phyloP scores from a whole-genome alignment of 2,113 vertebrate genomes.

The Ictalurus furcatus region DNA sequence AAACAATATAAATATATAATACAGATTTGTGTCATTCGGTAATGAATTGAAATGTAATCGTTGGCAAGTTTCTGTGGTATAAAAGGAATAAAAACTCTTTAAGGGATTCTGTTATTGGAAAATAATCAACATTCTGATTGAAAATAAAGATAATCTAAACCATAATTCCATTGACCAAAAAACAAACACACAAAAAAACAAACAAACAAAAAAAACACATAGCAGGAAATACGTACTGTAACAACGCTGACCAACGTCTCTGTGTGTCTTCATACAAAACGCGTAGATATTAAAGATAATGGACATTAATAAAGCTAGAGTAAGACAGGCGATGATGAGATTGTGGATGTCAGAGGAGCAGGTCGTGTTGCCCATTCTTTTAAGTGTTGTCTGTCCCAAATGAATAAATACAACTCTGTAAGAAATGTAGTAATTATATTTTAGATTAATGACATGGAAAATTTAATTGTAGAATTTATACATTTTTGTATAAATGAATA shows the following conservation, averaged over 20 bases:
- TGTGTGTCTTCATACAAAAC: not conserved
- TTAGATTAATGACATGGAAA: no score
- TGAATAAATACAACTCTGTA: no score
- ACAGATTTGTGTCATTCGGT: not conserved
- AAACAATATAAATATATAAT: not conserved
- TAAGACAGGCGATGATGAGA: not conserved
- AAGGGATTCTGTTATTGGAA: not conserved
- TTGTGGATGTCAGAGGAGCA: not conserved
- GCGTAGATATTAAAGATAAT: slow-evolving; percentile 7
- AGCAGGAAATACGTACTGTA: not conserved
- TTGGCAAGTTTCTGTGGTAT: no score
- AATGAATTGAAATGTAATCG: no score
- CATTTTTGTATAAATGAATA: no score
- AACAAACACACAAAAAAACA: no score
- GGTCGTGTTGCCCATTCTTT: not conserved
- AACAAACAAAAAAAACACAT: no score
- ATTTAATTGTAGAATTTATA: no score
- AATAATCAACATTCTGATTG: no score
- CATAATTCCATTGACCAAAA: not conserved
- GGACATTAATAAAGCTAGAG: slow-evolving; percentile 9
- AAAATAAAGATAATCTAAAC: not conserved
- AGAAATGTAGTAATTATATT: not conserved
- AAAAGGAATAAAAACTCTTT: not conserved
- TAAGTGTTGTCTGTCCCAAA: not conserved
- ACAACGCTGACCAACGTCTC: not conserved